phyloP scores from a whole-genome alignment of 1,140 invertebrate genomes.

The Diabrotica virgifera region DNA sequence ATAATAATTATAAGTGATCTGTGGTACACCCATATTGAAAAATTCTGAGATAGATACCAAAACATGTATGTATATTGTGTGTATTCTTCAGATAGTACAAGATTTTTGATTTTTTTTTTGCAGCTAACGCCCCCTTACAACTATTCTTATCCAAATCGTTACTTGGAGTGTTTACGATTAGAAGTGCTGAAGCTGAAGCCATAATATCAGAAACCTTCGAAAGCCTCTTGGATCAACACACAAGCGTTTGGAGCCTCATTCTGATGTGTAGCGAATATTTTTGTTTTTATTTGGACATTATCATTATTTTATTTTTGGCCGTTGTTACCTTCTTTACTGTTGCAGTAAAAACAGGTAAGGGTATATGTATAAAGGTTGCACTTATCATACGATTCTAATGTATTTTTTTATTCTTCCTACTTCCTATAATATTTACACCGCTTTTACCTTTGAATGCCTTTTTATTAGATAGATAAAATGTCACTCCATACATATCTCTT shows the following conservation, averaged over 20 bases:
- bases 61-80: neutral
- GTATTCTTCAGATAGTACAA: slow-evolving; percentile 19
- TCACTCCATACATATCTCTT: too few relatives aligned
- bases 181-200: slow-evolving; percentile 60
- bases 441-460: too few relatives aligned
- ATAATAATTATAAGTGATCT: too few relatives aligned
- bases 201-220: slow-evolving; percentile 69
- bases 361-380: too few relatives aligned
- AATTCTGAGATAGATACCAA: too few relatives aligned
- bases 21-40: too few relatives aligned
- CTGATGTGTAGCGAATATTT: slow-evolving; percentile 78
- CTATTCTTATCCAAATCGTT: slow-evolving; percentile 72
- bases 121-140: slow-evolving; percentile 77
- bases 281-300: slow-evolving; percentile 69
- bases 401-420: too few relatives aligned
- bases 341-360: slow-evolving; percentile 27
- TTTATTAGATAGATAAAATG: too few relatives aligned
- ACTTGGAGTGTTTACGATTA: slow-evolving; percentile 70
- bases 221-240: slow-evolving; percentile 65
- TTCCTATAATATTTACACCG: too few relatives aligned
- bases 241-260: slow-evolving; percentile 72
- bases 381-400: too few relatives aligned
- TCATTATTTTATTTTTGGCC: slow-evolving; percentile 67
- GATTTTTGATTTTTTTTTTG: slow-evolving; percentile 77
- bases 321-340: slow-evolving; percentile 64